Evolutionary conservation across 2,797 vertebrate genomes (phyloP).

Genomic region (Neosilurus hyrtlii): DNA sequence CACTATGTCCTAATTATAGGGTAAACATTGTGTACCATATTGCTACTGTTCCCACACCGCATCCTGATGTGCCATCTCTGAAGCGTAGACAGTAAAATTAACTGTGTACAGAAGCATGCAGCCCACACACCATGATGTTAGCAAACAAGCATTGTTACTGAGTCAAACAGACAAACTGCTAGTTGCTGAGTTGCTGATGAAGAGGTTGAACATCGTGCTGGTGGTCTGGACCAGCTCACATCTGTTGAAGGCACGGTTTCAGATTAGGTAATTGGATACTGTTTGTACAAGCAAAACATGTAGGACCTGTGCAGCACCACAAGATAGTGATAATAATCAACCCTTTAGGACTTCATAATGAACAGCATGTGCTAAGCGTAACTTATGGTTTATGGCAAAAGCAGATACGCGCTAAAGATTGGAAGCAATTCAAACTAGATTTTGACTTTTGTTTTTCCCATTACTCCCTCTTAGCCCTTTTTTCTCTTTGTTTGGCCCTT

Average conservation of each 20-base stretch:
- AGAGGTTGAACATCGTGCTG: neutral
- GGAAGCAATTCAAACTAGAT: neutral
- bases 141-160: slow-evolving; percentile 20
- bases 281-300: neutral
- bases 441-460: neutral
- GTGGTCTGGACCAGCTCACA: neutral
- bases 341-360: neutral
- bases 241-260: neutral
- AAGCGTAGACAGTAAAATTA: slow-evolving; percentile 11
- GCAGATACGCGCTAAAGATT: neutral
- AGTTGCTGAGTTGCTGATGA: neutral
- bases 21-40: neutral
- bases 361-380: slow-evolving; percentile 4
- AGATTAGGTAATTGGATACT: slow-evolving; percentile 15
- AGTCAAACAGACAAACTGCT: slow-evolving; percentile 4
- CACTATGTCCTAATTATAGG: neutral
- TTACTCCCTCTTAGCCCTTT: too few species aligned
- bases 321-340: slow-evolving; percentile 1
- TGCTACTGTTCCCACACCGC: neutral
- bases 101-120: slow-evolving; percentile 25
- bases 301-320: neutral
- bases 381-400: neutral
- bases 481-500: too few species aligned
- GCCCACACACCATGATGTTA: slow-evolving; percentile 37
- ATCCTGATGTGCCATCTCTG: neutral